These are phyloP conservation scores for Laspeyria flexula DNA, from an alignment of 2,888 invertebrate species.

Conservation along the genomic window DNA sequence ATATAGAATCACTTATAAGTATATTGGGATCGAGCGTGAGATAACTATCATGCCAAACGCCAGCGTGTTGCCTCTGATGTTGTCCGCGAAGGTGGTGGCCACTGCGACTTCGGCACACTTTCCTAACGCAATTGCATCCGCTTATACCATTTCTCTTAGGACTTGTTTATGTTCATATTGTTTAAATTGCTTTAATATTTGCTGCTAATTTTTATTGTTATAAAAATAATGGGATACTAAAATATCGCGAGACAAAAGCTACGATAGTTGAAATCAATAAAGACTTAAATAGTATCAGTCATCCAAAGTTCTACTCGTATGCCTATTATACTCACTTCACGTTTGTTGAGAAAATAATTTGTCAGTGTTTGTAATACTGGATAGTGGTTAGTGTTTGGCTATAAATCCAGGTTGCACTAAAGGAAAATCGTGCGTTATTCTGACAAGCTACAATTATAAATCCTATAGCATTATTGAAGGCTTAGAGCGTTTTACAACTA, in stretches of 20 bases:
- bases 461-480: neutral
- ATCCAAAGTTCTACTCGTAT: too few species aligned
- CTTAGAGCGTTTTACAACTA: too few species aligned
- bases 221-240: too few species aligned
- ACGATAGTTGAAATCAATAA: too few species aligned
- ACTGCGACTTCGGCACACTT: constrained; percentile 72
- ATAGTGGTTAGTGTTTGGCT: neutral
- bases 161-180: constrained; percentile 62
- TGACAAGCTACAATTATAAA: neutral
- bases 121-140: constrained; percentile 74
- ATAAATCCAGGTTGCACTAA: neutral
- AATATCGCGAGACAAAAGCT: too few species aligned
- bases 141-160: constrained; percentile 62
- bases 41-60: constrained; percentile 58
- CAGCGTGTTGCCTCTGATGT: constrained; percentile 54
- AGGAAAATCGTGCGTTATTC: neutral
- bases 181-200: constrained; percentile 36
- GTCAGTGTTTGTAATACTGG: neutral
- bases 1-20: constrained; percentile 50
- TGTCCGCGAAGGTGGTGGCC: constrained; percentile 55
- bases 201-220: constrained; percentile 2
- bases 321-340: too few species aligned
- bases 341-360: too few species aligned
- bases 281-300: too few species aligned
- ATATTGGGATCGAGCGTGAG: constrained; percentile 59